Percentiles rank a stretch among this genome's conserved stretches.
Evolutionary conservation across 2,797 vertebrate genomes (phyloP).

Genomic region (Cichlasoma orientale): DNA sequence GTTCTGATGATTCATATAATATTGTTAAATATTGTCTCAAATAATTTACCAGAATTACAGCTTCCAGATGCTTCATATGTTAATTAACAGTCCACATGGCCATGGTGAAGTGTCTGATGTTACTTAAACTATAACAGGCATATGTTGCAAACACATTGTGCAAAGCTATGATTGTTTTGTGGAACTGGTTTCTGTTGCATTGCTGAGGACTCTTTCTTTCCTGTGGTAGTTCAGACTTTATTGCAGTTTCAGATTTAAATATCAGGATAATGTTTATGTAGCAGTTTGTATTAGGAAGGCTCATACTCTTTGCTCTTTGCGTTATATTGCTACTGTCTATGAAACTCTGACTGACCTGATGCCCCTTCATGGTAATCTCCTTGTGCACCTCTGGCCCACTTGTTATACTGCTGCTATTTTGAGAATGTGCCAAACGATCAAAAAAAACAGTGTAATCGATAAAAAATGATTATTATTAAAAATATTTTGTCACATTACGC

Average conservation of each 20-base stretch:
- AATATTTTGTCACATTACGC: too few species aligned
- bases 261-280: background rate
- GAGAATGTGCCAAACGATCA: too few species aligned
- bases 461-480: too few species aligned
- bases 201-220: background rate
- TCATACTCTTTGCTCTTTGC: background rate
- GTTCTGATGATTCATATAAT: background rate
- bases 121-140: conserved; percentile 6
- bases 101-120: conserved; percentile 19
- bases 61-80: conserved; percentile 8
- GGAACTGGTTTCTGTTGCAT: background rate
- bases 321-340: background rate
- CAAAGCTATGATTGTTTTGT: background rate
- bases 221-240: conserved; percentile 4
- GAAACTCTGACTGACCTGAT: background rate
- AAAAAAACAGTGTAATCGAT: too few species aligned
- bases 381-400: background rate
- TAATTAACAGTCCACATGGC: conserved; percentile 34
- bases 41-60: background rate
- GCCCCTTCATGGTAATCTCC: background rate
- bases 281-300: background rate
- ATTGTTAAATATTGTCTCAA: background rate
- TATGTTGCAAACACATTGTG: conserved; percentile 7
- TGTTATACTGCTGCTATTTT: rapidly evolving
- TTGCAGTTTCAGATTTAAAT: conserved; percentile 17